These are phyloP conservation scores for Syrista parreyssii DNA, from an alignment of 2,888 invertebrate genomes.

Conservation along the genomic window DNA sequence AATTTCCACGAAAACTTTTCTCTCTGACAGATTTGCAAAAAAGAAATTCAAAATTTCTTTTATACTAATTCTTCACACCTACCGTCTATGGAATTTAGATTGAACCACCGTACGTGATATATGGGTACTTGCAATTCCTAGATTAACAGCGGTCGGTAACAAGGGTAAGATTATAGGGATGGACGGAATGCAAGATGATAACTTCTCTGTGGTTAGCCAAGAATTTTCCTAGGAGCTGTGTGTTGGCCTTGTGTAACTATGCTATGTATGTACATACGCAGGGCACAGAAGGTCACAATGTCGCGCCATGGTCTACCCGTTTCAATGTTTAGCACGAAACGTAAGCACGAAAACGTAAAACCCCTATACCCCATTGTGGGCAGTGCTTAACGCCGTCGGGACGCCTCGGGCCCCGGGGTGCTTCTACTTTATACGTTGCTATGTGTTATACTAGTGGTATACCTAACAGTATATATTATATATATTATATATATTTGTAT, in stretches of 20 bases:
- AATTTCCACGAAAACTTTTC: background rate
- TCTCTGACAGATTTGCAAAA: background rate
- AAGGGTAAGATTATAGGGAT: background rate
- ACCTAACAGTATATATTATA: background rate
- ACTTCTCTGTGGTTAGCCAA: background rate
- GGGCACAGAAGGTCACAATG: background rate
- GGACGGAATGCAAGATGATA: background rate
- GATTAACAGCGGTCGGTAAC: background rate
- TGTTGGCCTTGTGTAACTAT: background rate
- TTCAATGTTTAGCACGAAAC: background rate
- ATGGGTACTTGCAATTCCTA: background rate
- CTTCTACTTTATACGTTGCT: conserved; percentile 36
- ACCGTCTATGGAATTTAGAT: background rate
- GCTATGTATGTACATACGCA: background rate
- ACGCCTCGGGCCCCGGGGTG: conserved; percentile 39
- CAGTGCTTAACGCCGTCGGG: conserved; percentile 44
- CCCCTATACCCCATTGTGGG: conserved; percentile 30
- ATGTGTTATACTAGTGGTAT: too few relatives aligned
- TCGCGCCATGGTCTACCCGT: background rate
- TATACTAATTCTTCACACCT: background rate
- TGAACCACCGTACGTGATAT: background rate
- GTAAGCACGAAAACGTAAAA: conserved; percentile 12
- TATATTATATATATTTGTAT: background rate
- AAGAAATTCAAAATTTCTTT: background rate
- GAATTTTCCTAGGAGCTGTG: background rate